Conservation (phyloP, 2,888 invertebrate genomes). For the Gasteruption jaculator region DNA sequence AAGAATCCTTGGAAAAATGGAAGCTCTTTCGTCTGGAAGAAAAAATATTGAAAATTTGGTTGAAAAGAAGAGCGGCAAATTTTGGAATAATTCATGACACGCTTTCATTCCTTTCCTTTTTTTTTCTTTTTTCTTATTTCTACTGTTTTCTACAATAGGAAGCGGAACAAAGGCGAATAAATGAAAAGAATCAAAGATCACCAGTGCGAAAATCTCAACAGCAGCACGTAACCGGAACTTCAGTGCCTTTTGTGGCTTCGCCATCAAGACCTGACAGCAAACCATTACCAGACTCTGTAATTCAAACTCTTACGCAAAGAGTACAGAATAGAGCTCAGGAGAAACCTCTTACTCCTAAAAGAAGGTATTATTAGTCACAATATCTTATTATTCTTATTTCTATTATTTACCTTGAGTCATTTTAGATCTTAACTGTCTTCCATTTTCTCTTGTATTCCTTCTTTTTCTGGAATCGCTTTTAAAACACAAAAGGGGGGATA, state of each 20-base stretch:
- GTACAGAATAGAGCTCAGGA: conserved; percentile 59
- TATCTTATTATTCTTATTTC: conserved; percentile 1
- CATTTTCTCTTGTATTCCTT: background rate
- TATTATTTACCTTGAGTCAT: conserved; percentile 3
- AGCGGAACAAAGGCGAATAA: conserved; percentile 80
- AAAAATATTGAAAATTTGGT: too few relatives aligned
- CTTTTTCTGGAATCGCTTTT: background rate
- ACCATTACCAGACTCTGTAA: conserved; percentile 67
- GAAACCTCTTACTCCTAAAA: conserved; percentile 46
- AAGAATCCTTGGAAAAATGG: too few relatives aligned
- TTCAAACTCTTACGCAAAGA: conserved; percentile 67
- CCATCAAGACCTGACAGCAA: conserved; percentile 52
- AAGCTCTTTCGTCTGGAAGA: too few relatives aligned
- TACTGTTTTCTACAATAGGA: conserved; percentile 61
- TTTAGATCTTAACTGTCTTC: background rate
- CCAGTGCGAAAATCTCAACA: conserved; percentile 40
- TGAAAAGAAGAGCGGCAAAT: background rate
- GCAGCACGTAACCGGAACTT: conserved; percentile 50
- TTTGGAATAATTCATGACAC: background rate
- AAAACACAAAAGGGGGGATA: too few relatives aligned
- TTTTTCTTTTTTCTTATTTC: background rate
- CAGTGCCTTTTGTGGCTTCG: conserved; percentile 44
- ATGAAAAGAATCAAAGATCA: conserved; percentile 59
- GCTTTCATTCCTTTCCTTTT: background rate
- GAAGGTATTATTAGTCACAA: conserved; percentile 45